These are phyloP conservation scores for Andrena bicolor DNA, from an alignment of 2,888 invertebrate species.

Conservation along the genomic window DNA sequence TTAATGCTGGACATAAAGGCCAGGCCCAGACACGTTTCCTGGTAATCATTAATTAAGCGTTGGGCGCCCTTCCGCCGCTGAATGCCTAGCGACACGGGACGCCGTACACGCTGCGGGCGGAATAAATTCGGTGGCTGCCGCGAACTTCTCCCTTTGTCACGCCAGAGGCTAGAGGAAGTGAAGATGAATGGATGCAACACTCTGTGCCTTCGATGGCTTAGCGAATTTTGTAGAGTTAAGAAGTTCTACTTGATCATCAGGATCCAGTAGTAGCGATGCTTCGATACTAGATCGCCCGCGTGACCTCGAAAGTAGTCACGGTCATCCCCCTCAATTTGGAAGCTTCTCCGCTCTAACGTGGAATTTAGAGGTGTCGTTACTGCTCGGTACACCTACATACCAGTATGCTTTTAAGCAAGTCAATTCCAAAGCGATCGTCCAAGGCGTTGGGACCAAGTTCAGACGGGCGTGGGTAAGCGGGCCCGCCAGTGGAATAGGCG, in stretches of 20 bases:
- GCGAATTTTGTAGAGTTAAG: too few relatives aligned
- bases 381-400: too few relatives aligned
- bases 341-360: too few relatives aligned
- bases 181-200: too few relatives aligned
- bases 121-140: conserved; percentile 65
- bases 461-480: conserved; percentile 41
- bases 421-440: background rate
- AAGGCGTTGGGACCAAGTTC: too few relatives aligned
- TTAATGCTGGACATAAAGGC: conserved; percentile 76
- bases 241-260: too few relatives aligned
- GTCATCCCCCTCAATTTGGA: too few relatives aligned
- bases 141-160: background rate
- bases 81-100: conserved; percentile 74
- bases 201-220: too few relatives aligned
- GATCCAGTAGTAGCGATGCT: too few relatives aligned
- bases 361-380: too few relatives aligned
- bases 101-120: conserved; percentile 58
- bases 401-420: background rate
- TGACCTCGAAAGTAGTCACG: too few relatives aligned
- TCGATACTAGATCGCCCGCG: too few relatives aligned
- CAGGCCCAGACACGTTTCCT: conserved; percentile 82
- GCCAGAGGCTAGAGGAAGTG: background rate
- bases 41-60: conserved; percentile 84
- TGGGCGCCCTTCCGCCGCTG: conserved; percentile 76
- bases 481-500: conserved; percentile 62